Conservation (phyloP, 2,888 invertebrate genomes). For the Campopleginae sp. region DNA sequence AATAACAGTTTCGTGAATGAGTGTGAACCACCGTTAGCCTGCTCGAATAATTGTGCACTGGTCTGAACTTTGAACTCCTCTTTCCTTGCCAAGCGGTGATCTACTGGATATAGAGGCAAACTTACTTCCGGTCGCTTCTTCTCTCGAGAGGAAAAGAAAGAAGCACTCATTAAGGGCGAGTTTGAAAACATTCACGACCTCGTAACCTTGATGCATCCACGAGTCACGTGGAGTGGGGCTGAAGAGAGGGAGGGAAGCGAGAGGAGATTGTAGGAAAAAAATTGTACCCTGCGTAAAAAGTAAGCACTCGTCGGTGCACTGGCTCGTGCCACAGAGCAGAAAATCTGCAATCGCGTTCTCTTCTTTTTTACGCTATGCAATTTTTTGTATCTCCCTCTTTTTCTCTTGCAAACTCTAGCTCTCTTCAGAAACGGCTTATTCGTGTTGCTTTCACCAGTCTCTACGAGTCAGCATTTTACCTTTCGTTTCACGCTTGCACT, state of each 20-base stretch:
- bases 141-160: slow-evolving; percentile 30
- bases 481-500: slow-evolving; percentile 60
- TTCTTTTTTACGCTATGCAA: slow-evolving; percentile 29
- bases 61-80: slow-evolving; percentile 67
- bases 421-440: slow-evolving; percentile 49
- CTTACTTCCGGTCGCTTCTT: slow-evolving; percentile 26
- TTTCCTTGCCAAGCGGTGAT: slow-evolving; percentile 37
- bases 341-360: slow-evolving; percentile 40
- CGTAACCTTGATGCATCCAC: slow-evolving; percentile 67
- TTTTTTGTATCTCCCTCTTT: slow-evolving; percentile 23
- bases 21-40: slow-evolving; percentile 61
- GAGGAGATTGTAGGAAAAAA: slow-evolving; percentile 28
- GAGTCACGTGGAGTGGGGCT: neutral
- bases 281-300: slow-evolving; percentile 53
- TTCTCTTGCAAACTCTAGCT: slow-evolving; percentile 7
- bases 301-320: slow-evolving; percentile 55
- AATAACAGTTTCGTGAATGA: slow-evolving; percentile 71
- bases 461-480: slow-evolving; percentile 32
- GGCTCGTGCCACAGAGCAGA: slow-evolving; percentile 25
- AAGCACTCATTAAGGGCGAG: slow-evolving; percentile 64
- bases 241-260: slow-evolving; percentile 33
- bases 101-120: neutral
- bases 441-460: slow-evolving; percentile 25
- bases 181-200: slow-evolving; percentile 65
- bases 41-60: slow-evolving; percentile 73